Base-by-base conservation (phyloP, 2,797 vertebrate genomes). In the Austrolebias charrua region DNA sequence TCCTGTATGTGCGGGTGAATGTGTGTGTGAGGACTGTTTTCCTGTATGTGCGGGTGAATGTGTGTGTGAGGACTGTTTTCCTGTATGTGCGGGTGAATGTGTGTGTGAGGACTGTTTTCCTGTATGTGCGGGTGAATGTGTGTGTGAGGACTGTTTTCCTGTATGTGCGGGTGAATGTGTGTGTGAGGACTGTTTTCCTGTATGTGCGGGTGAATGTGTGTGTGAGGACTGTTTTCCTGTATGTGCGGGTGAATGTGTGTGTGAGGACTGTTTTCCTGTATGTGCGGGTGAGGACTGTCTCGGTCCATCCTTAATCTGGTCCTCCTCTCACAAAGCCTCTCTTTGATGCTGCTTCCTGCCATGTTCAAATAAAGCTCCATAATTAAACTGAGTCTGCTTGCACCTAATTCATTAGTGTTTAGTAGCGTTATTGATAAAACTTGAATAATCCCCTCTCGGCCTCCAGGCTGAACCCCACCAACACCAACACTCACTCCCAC, bases 291-390 rank as follows among this genome's bases (percentile, higher is more conserved):
- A 55, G 62, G 65, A 65, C 58, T 56, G 80, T 79, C 83, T 40
- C 63, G 59, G 75, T 84, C 79, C 81, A 81, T 88, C 87, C 75
- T 81, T 92, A 91, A 91, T 90, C 89, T 88, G 85, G 79, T 90
- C 81, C 77, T 88, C 81, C 84, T 78, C 69, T 80, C 84, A 92
- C 92, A 93, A 93, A 92, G 91, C 85, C 84, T 61, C 59, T 69
- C 88, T 93, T 92, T 92, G 90, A 92, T 90, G 63, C 80, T 88
- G 87, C 89, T 92, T 93, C 91, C 91, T 92, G 90, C 90, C 88
- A 84, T 80, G 86, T 89, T 88, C 86, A 87, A 90, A 91, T 87
- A 88, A 85, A 80, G 85, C 80, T 33, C 69, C 72, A 83, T 87
- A 88, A 89, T 89, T 82, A 88, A 90, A 90, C 83, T 80, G 80